Conservation (phyloP, 37 sponge, comb jelly and placozoan species). For the Hormiphora californensis region DNA sequence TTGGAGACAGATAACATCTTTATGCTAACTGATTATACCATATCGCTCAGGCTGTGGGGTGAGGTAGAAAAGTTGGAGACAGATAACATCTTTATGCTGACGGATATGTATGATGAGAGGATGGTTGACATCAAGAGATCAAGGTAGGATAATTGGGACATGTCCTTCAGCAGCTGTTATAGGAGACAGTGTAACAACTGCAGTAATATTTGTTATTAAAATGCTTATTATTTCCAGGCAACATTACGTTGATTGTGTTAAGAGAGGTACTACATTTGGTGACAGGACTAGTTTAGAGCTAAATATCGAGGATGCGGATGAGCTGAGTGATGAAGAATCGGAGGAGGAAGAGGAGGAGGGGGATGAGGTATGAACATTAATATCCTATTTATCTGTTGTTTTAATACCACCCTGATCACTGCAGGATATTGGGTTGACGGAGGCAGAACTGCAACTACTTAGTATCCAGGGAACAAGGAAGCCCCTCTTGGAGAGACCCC, state of each 20-base stretch:
- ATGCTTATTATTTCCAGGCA: no score
- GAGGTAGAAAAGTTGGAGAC: constrained; percentile 51
- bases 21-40: constrained; percentile 48
- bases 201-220: background rate
- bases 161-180: no score
- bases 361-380: background rate
- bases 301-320: background rate
- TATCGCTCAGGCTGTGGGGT: constrained; percentile 30
- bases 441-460: constrained; percentile 38
- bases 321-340: background rate
- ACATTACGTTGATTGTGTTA: constrained; percentile 42
- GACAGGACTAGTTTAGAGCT: background rate
- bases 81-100: constrained; percentile 46
- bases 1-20: constrained; percentile 46
- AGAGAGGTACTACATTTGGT: constrained; percentile 39
- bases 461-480: background rate
- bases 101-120: constrained; percentile 47
- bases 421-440: constrained; percentile 43
- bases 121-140: constrained; percentile 43
- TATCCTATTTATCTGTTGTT: background rate
- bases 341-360: background rate
- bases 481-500: constrained; percentile 3
- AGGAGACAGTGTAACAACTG: background rate
- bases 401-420: background rate
- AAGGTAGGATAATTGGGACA: no score